Evolutionary conservation across 1,140 invertebrate genomes (phyloP), one percentile per base, ranked within the genome.

Genomic region (Mercenaria mercenaria): DNA sequence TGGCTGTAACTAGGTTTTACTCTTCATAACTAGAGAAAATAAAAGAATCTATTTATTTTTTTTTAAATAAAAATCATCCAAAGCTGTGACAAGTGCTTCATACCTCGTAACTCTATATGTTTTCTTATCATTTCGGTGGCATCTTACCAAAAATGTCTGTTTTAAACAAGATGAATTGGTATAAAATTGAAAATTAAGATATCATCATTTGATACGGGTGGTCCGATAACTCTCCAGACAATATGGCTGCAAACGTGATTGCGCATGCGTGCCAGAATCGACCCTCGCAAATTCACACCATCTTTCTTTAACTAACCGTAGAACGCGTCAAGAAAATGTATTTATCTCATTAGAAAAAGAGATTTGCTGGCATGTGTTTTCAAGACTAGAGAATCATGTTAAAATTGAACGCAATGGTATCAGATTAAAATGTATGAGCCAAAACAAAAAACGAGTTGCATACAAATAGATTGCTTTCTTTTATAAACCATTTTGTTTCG

Each of bases 271-370:
- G 52, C 32, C 52, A 64, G 43, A 61, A 69, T 37, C 34, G 59
- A 81, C 86, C 86, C 86, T 88, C 86, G 77, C 86, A 88, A 88
- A 88, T 88, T 88, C 86, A 88, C 86, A 88, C 86, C 86, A 88
- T 80, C 76, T 81, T 88, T 80, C 34, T 79, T 88, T 34, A 88
- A 88, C 76, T 77, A 79, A 88, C 50, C 86, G 47, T 88, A 67
- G 76, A 81, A 77, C 37, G 86, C 77, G 86, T 88, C 77, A 88
- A 88, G 86, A 88, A 88, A 88, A 88, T 50, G 61, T 79, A 81
- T 69, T 81, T 80, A 88, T 80, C 86, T 69, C 76, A 67, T 80
- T 81, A 80, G 20, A 41, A 34, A 34, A 29, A 34, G 39, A 74
- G 52, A 80, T 64, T 74, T 81, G 72, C 59, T 88, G 86, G 86